Evolutionary conservation across 2,113 vertebrate genomes (phyloP), one percentile per base, ranked within the genome.

Genomic region (Pseudolaguvia tuberculata): DNA sequence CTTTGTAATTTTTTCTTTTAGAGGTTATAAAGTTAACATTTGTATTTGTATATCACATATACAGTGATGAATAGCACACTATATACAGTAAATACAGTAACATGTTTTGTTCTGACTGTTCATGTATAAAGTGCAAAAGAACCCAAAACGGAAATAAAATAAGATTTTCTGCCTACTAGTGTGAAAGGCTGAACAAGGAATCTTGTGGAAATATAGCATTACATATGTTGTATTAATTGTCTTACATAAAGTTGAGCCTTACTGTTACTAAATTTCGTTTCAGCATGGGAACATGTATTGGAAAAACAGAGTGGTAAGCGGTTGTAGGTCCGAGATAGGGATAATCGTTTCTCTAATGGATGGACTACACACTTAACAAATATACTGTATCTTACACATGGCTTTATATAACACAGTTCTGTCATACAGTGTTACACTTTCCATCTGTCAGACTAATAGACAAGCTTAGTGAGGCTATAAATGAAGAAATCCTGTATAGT

Each of bases 401-500:
- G 1, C 0, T 65, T 63, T 27, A 23, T 14, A 9, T 17, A 48
- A 12, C 12, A 31, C 52, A 31, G 6, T 47, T 75, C 25, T 68
- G 18, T 23, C 31, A 55, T 27, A 17, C 14, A 23, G 48, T 23
- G 29, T 56, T 66, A 55, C 17, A 39, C 21, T 53, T 48, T 62
- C 27, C 53, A 51, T 62, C 27, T 48, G 12, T 27, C 25, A 59
- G 53, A 27, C 69, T 57, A 72, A 45, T 13, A 20, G 23, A 47
- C 18, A 20, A 15, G 21, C 29, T 53, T 53, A 6, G 31, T 55
- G 51, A 70, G n/a, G 20, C 50, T 53, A 18, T 47, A n/a, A 45
- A 75, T 56, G 35, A 65, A 10, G 23, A 35, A 14, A 21, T 65
- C 17, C 45, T 23, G 65, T 23, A 18, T 25, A 66, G 47, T 75